phyloP scores from a whole-genome alignment of 2,888 invertebrate genomes.

The Nematopogon swammerdamellus region DNA sequence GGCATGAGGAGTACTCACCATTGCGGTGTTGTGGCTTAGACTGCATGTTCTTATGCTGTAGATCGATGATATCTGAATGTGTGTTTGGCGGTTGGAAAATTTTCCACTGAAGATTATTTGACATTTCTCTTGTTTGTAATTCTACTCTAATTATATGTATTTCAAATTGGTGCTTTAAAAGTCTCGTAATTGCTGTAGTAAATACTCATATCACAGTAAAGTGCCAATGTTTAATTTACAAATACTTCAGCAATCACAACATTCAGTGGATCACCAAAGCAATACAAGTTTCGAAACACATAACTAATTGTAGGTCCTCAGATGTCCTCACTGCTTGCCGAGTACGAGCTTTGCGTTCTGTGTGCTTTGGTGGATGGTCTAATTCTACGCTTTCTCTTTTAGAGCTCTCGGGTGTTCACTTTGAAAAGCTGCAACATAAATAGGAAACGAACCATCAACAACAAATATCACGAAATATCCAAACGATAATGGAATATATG shows the following conservation, averaged over 20 bases:
- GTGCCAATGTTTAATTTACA: conserved; percentile 39
- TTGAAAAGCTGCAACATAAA: not conserved
- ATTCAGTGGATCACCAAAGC: conserved; percentile 21
- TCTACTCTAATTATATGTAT: conserved; percentile 33
- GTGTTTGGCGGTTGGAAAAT: conserved; percentile 87
- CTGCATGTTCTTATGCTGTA: conserved; percentile 59
- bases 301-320: conserved; percentile 63
- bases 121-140: conserved; percentile 49
- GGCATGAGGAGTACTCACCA: conserved; percentile 38
- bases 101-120: conserved; percentile 86
- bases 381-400: not conserved
- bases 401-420: conserved; percentile 13
- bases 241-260: conserved; percentile 31
- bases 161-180: conserved; percentile 37
- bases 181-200: conserved; percentile 27
- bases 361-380: conserved; percentile 34
- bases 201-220: conserved; percentile 34
- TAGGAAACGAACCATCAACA: too few species aligned
- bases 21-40: conserved; percentile 52
- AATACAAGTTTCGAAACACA: conserved; percentile 36
- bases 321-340: conserved; percentile 90
- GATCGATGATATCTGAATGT: conserved; percentile 78
- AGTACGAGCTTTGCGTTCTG: conserved; percentile 62
- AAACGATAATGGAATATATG: too few species aligned
- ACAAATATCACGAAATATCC: too few species aligned